phyloP scores from a whole-genome alignment of 2,113 vertebrate species.

The Sphaerodactylus townsendi region DNA sequence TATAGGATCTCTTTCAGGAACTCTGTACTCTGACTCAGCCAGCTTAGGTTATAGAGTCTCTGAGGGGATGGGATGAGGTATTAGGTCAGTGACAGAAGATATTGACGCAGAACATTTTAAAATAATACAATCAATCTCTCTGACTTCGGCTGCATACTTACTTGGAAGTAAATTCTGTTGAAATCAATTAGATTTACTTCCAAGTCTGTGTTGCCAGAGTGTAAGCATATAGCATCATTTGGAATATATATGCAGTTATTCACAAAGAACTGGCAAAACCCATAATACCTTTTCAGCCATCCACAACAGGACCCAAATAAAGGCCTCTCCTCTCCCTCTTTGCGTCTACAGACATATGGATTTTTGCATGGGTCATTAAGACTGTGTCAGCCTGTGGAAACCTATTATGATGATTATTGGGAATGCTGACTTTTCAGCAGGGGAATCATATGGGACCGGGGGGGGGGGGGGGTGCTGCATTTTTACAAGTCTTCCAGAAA shows the following conservation, averaged over 20 bases:
- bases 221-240: constrained; percentile 44
- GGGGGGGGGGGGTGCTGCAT: constrained; percentile 51
- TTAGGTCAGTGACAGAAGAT: constrained; percentile 31
- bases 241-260: background rate
- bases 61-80: constrained; percentile 32
- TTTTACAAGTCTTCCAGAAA: constrained; percentile 56
- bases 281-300: constrained; percentile 42
- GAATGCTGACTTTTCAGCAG: constrained; percentile 58
- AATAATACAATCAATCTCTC: constrained; percentile 22
- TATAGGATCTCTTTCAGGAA: constrained; percentile 30
- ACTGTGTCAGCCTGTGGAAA: constrained; percentile 25
- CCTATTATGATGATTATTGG: constrained; percentile 46
- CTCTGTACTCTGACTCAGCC: constrained; percentile 41
- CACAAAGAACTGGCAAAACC: constrained; percentile 37
- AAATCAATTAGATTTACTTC: background rate
- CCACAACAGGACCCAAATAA: constrained; percentile 42
- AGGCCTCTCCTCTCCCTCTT: constrained; percentile 24
- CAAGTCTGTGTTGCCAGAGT: background rate
- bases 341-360: constrained; percentile 44
- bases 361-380: constrained; percentile 49
- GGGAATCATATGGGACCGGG: constrained; percentile 56
- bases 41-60: constrained; percentile 34
- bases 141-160: constrained; percentile 16
- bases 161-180: background rate
- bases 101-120: constrained; percentile 36